Evolutionary conservation across 1,140 invertebrate species (phyloP).

Genomic region (Bradysia coprophila): DNA sequence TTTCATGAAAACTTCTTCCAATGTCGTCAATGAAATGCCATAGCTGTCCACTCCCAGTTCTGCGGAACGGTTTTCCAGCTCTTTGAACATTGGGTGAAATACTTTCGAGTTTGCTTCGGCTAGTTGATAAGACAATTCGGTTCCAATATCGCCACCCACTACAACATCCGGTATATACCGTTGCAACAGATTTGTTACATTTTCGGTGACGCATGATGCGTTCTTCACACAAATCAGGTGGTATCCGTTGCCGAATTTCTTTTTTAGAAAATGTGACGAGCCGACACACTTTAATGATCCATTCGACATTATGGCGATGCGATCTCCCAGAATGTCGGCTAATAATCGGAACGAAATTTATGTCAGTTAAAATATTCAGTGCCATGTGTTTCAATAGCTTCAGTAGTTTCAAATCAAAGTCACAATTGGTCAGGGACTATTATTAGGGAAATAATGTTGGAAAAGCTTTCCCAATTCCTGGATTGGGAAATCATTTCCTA

Average conservation of each 20-base stretch:
- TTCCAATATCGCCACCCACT: constrained; percentile 16
- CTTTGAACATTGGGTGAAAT: constrained; percentile 17
- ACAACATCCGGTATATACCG: constrained; percentile 15
- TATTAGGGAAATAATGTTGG: no score
- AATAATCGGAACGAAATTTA: no score
- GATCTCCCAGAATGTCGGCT: constrained; percentile 77
- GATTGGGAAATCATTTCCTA: no score
- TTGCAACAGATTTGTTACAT: constrained; percentile 13
- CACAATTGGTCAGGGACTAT: no score
- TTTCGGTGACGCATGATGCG: constrained; percentile 9
- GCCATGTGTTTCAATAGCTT: no score
- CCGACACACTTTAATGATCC: constrained; percentile 71
- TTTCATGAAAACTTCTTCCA: constrained; percentile 73
- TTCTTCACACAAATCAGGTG: constrained; percentile 20
- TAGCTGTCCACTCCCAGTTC: constrained; percentile 45
- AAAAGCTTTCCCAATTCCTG: no score
- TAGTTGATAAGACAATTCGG: constrained; percentile 16
- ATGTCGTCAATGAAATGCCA: constrained; percentile 82
- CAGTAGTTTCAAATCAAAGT: no score
- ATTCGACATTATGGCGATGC: constrained; percentile 76
- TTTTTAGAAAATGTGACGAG: constrained; percentile 73
- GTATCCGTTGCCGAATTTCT: constrained; percentile 44
- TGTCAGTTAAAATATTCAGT: no score
- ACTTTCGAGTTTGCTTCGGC: constrained; percentile 10
- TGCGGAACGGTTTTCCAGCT: constrained; percentile 10